A percentile compares a stretch with the other conserved stretches of the same genome.
phyloP scores from a whole-genome alignment of 2,113 vertebrate genomes.

The Delphinapterus leucas region DNA sequence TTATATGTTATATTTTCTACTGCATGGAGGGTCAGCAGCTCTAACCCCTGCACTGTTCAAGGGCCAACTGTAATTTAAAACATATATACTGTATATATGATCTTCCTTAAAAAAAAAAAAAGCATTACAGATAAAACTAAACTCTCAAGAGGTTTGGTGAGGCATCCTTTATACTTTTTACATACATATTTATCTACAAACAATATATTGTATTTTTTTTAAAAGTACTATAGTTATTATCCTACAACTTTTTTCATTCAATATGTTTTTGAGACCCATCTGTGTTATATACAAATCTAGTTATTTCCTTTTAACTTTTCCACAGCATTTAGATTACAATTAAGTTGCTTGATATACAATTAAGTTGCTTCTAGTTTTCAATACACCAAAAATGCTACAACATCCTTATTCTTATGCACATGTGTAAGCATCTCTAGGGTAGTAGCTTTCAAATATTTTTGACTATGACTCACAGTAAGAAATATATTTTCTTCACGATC shows the following conservation, averaged over 20 bases:
- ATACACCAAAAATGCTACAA: background rate
- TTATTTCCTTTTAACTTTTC: background rate
- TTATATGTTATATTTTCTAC: background rate
- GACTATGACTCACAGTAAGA: background rate
- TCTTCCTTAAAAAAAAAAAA: background rate
- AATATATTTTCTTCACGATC: background rate
- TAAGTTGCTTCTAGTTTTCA: background rate
- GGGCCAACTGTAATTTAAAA: background rate
- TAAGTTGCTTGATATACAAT: background rate
- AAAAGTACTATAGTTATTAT: background rate
- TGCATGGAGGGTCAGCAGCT: background rate
- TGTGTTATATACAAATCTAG: background rate
- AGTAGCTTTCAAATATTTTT: slow-evolving; percentile 20
- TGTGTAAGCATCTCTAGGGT: background rate
- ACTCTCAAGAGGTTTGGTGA: background rate
- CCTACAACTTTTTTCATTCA: background rate
- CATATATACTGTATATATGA: background rate
- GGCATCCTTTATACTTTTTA: background rate
- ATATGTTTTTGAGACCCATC: background rate
- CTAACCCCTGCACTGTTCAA: background rate
- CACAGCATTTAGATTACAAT: background rate
- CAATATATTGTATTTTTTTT: background rate
- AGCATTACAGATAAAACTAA: background rate
- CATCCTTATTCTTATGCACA: background rate
- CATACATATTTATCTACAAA: background rate